Percentiles rank a stretch among this genome's conserved stretches.
Evolutionary conservation across 2,113 vertebrate genomes (phyloP).

Genomic region (Phycodurus eques): DNA sequence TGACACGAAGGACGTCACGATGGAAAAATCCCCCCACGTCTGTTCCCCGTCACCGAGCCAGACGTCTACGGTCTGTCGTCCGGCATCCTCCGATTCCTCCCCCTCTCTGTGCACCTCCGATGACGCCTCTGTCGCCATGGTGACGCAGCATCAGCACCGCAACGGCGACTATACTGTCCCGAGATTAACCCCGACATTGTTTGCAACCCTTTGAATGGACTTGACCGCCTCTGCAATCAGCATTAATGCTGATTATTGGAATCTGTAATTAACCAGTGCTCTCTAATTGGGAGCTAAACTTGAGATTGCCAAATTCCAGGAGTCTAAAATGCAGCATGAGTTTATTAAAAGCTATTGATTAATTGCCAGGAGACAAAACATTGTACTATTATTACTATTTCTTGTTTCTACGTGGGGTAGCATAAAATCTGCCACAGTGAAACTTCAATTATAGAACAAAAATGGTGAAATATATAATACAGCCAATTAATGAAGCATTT

Average conservation of each 20-base stretch:
- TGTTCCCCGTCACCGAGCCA: constrained; percentile 2
- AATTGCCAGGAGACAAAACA: too few relatives aligned
- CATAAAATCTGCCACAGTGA: too few relatives aligned
- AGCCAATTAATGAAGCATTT: too few relatives aligned
- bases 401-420: too few relatives aligned
- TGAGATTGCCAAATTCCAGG: neutral
- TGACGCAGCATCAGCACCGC: constrained; percentile 46
- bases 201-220: constrained; percentile 37
- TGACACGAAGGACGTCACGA: neutral
- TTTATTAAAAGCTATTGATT: neutral
- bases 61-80: constrained; percentile 8
- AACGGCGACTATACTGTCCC: constrained; percentile 15
- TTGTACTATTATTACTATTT: too few relatives aligned
- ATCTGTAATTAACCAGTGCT: constrained; percentile 37
- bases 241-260: constrained; percentile 64
- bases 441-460: too few relatives aligned
- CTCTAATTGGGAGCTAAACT: constrained; percentile 32
- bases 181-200: constrained; percentile 20
- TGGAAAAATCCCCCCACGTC: neutral
- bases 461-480: too few relatives aligned
- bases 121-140: constrained; percentile 69
- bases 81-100: neutral
- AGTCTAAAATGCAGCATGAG: neutral
- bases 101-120: constrained; percentile 12
- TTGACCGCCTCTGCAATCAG: constrained; percentile 62